Evolutionary conservation across 2,113 vertebrate genomes (phyloP), one percentile per base, ranked within the genome.

Genomic region (Rhabdomys dilectus): DNA sequence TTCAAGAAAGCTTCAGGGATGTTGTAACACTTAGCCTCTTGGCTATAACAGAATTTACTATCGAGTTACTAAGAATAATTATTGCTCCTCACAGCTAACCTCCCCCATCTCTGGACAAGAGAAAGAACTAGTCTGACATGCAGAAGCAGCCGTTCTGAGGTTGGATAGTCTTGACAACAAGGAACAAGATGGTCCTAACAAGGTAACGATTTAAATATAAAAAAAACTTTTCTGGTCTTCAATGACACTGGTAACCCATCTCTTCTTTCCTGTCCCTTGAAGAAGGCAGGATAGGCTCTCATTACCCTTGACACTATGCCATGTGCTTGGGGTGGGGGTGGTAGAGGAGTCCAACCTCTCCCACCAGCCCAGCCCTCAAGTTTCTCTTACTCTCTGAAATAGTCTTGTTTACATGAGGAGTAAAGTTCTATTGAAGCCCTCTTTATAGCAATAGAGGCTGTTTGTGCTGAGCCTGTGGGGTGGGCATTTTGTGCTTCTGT

Each of bases 201-300:
- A 95, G 80, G 84, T 94, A 93, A 73, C 58, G 15, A 92, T 89
- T 91, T 91, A 93, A 94, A 94, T 75, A 89, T 19, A 53, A 78
- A 76, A 94, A 98, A 93, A 98, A 87, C 88, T 76, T 90, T 92
- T 88, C 88, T 56, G 91, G 90, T 93, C 97, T 96, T 81, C 76
- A 94, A 26, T 77, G 94, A 85, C 82, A 95, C 19, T 88, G 94
- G 97, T 91, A 95, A 98, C 97, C 96, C 93, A 6, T 98, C 98
- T 98, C 97, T 98, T 97, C 91, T 93, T 42, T n/a, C 91, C 97
- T 98, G 98, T 81, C 94, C 93, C 91, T 97, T 9, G 95, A 97
- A 95, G 94, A 92, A 91, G 94, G 95, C 86, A 91, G 88, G 97
- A 96, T 77, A 82, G 70, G 96, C 89, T 93, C 94, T 97, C 88